A percentile compares a stretch with the other conserved stretches of the same genome.
phyloP scores from a whole-genome alignment of 2,113 vertebrate genomes.

The Zosterops hypoxanthus region DNA sequence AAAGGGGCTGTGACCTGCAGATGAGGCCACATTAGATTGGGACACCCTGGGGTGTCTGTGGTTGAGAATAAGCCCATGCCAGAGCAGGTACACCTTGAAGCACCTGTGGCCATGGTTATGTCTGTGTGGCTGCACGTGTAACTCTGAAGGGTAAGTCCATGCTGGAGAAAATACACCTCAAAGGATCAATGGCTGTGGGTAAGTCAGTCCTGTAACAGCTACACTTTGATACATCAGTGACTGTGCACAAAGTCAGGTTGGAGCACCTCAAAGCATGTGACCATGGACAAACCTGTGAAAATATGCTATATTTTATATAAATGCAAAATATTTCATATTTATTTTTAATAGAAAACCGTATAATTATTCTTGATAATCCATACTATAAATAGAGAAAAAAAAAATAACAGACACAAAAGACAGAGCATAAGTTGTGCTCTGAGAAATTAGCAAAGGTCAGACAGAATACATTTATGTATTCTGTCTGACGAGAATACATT shows the following conservation, averaged over 20 bases:
- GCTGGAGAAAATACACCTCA: neutral
- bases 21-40: fast-evolving
- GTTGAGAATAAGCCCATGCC: neutral
- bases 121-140: neutral
- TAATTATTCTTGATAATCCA: neutral
- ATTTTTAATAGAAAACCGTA: neutral
- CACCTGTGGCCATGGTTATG: neutral
- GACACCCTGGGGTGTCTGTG: neutral
- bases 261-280: neutral
- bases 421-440: neutral
- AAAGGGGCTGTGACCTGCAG: neutral
- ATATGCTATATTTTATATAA: neutral
- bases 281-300: neutral
- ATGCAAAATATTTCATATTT: neutral
- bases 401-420: neutral
- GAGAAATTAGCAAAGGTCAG: neutral
- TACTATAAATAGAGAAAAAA: neutral
- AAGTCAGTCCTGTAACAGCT: neutral
- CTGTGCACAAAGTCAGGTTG: no score
- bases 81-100: neutral
- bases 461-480: neutral
- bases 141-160: neutral
- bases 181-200: neutral
- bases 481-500: neutral
- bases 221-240: no score